Evolutionary conservation across 2,888 invertebrate species (phyloP).

Genomic region (Archaeoteleia sp.): DNA sequence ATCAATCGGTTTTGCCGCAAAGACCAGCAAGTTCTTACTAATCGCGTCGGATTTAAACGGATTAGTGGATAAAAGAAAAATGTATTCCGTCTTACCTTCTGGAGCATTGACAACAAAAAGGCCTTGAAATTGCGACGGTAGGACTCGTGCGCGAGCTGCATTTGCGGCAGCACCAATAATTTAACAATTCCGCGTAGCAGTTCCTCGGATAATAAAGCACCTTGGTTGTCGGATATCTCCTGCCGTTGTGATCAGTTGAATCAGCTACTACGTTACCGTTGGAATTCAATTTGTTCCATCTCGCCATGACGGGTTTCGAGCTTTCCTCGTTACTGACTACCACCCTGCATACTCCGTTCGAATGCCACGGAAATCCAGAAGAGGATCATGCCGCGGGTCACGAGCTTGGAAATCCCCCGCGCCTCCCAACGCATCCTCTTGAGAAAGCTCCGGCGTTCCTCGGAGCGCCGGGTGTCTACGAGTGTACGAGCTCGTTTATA

Average conservation of each 20-base stretch:
- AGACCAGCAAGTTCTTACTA: too few relatives aligned
- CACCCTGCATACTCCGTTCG: constrained; percentile 11
- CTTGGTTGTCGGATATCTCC: constrained; percentile 32
- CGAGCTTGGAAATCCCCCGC: neutral
- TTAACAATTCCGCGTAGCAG: constrained; percentile 54
- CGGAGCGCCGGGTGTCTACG: constrained; percentile 1
- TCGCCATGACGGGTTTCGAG: constrained; percentile 48
- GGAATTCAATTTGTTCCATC: constrained; percentile 66
- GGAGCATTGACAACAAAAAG: neutral
- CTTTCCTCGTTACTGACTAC: constrained; percentile 57
- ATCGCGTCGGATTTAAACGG: too few relatives aligned
- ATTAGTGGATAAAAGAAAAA: too few relatives aligned
- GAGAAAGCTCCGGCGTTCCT: constrained; percentile 2
- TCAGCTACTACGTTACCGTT: constrained; percentile 59
- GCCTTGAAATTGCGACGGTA: neutral
- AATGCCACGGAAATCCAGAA: constrained; percentile 3
- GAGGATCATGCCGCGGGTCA: neutral
- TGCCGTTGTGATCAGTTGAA: constrained; percentile 59
- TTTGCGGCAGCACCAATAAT: constrained; percentile 51
- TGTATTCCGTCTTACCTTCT: neutral
- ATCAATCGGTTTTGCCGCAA: too few relatives aligned
- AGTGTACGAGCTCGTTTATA: constrained; percentile 38
- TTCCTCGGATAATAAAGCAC: constrained; percentile 8
- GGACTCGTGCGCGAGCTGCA: neutral
- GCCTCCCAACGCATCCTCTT: neutral